Evolutionary conservation across 2,113 vertebrate genomes (phyloP).

Genomic region (Lontra canadensis): DNA sequence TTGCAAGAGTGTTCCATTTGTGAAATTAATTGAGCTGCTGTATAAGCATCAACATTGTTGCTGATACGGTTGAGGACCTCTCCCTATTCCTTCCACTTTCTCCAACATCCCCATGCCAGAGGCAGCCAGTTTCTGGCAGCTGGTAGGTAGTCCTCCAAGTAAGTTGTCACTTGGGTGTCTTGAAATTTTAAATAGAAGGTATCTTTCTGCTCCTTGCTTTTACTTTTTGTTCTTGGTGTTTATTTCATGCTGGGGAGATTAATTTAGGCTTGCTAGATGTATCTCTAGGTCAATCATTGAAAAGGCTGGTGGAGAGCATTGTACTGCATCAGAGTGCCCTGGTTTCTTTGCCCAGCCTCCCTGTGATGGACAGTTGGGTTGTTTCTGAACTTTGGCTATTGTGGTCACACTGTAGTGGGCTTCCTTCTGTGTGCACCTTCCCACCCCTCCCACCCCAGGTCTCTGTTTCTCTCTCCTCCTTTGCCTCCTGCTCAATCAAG

Average conservation of each 20-base stretch:
- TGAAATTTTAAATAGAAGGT: not conserved
- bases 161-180: not conserved
- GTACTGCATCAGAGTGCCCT: fast-evolving
- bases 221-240: not conserved
- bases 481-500: not conserved
- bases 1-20: not conserved
- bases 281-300: not conserved
- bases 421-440: not conserved
- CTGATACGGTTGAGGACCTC: not conserved
- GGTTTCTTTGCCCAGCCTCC: not conserved
- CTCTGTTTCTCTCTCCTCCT: not conserved
- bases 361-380: not conserved
- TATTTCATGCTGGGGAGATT: not conserved
- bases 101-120: not conserved
- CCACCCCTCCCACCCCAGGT: not conserved
- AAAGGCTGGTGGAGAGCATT: not conserved
- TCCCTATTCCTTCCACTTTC: not conserved
- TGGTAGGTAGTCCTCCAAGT: not conserved
- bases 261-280: not conserved
- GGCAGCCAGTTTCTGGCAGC: not conserved
- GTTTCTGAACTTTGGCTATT: not conserved
- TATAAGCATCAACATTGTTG: not conserved
- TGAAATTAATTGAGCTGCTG: not conserved
- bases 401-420: not conserved
- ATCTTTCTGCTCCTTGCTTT: not conserved